These are phyloP conservation scores for Mastomys natalensis DNA, from an alignment of 2,113 vertebrate genomes.

Conservation along the genomic window DNA sequence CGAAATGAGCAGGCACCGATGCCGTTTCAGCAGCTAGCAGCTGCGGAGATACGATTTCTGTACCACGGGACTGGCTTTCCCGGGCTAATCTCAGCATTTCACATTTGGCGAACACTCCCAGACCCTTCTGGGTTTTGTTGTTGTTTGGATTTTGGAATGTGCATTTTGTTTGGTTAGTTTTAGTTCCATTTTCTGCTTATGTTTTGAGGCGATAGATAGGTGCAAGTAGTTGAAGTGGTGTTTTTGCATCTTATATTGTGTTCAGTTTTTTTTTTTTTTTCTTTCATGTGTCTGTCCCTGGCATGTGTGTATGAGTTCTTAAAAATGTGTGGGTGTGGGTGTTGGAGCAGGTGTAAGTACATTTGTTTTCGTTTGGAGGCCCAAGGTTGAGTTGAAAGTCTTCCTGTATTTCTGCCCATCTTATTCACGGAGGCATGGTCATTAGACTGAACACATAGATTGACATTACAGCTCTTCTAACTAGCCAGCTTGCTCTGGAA, in stretches of 20 bases:
- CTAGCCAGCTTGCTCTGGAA: background rate
- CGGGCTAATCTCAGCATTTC: background rate
- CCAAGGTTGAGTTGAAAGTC: background rate
- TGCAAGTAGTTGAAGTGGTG: background rate
- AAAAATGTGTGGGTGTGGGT: background rate
- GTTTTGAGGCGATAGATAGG: background rate
- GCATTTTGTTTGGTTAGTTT: background rate
- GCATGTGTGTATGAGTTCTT: background rate
- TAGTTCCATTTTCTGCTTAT: background rate
- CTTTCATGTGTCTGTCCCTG: background rate
- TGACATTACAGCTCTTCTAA: background rate
- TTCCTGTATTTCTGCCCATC: background rate
- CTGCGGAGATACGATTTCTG: background rate
- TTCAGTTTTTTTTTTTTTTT: background rate
- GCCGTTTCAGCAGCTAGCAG: background rate
- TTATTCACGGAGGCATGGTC: background rate
- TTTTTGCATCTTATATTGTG: background rate
- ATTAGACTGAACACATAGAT: background rate
- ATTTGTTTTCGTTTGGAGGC: background rate
- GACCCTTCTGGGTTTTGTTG: background rate
- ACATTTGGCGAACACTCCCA: background rate
- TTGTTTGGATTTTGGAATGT: background rate
- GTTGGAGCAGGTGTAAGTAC: background rate
- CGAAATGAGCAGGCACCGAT: conserved; percentile 25
- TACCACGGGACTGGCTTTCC: background rate